Evolutionary conservation across 1,140 invertebrate species (phyloP).

Genomic region (Saxidomus purpurata): DNA sequence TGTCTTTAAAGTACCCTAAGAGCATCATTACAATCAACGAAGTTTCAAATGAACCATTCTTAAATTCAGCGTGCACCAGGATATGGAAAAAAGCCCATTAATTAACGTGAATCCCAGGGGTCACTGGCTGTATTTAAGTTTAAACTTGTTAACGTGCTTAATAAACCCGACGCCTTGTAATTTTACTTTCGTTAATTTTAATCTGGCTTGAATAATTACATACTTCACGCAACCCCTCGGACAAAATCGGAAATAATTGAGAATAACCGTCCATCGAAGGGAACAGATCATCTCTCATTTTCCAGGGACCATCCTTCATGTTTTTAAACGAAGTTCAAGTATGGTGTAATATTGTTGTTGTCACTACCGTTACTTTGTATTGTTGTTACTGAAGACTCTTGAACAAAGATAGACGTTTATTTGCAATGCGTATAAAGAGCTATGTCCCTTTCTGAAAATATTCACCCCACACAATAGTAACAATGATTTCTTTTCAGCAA

Average conservation of each 20-base stretch:
- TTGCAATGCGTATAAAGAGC: no score
- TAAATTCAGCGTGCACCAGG: neutral
- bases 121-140: conserved; percentile 12
- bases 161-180: conserved; percentile 19
- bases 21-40: no score
- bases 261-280: neutral
- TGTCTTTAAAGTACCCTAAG: no score
- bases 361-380: no score
- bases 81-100: neutral
- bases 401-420: no score
- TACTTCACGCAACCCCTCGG: conserved; percentile 40
- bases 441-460: no score
- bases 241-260: conserved; percentile 4
- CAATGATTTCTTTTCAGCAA: no score
- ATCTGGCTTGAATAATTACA: conserved; percentile 48
- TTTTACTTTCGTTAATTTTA: conserved; percentile 54
- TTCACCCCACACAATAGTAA: no score
- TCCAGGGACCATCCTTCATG: neutral
- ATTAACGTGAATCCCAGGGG: neutral
- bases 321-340: no score
- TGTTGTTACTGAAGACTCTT: no score
- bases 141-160: conserved; percentile 15
- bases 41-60: no score
- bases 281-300: neutral
- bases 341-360: no score